Conservation (phyloP, 2,113 vertebrate species). For the Antigone vipio region DNA sequence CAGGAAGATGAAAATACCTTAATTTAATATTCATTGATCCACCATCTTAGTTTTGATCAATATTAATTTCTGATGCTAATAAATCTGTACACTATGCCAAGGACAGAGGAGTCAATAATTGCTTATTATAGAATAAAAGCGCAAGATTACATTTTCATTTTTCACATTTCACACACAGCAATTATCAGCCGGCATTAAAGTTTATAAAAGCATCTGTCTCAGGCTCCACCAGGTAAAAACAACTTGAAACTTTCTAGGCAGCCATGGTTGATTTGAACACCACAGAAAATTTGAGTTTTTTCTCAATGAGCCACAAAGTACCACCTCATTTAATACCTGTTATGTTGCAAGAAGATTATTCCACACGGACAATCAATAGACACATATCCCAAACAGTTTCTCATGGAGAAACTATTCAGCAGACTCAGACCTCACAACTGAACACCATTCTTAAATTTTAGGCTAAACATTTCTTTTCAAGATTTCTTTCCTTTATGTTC, state of each 20-base stretch:
- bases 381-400: not conserved
- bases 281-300: not conserved
- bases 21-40: slow-evolving; percentile 33
- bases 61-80: slow-evolving; percentile 41
- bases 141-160: not conserved
- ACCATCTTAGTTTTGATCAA: slow-evolving; percentile 33
- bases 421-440: not conserved
- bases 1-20: not conserved
- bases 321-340: not conserved
- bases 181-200: not conserved
- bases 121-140: not conserved
- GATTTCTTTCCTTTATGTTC: not conserved
- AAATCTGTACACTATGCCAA: slow-evolving; percentile 34
- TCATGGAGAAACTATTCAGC: not conserved
- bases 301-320: not conserved
- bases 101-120: slow-evolving; percentile 40
- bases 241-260: not conserved
- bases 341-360: not conserved
- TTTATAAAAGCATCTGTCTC: not conserved
- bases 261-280: not conserved
- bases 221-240: not conserved
- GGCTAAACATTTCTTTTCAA: not conserved
- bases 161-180: not conserved
- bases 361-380: not conserved
- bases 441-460: not conserved